Evolutionary conservation across 2,113 vertebrate species (phyloP).

Genomic region (Xyrauchen texanus): DNA sequence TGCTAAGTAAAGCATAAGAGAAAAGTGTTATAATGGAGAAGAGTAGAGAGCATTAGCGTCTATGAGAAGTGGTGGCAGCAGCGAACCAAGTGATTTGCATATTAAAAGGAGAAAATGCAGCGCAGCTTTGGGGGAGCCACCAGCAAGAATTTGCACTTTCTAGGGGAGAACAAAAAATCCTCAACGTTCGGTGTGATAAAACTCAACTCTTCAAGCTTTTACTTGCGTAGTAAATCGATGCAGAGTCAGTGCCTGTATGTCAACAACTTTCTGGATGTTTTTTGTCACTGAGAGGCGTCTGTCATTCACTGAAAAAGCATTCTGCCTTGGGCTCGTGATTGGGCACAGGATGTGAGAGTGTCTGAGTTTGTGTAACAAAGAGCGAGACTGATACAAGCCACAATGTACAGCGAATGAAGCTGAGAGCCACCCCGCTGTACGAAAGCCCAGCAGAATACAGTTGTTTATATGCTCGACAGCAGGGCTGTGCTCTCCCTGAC

Average conservation of each 20-base stretch:
- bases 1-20: conserved; percentile 48
- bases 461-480: conserved; percentile 54
- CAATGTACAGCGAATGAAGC: conserved; percentile 32
- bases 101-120: conserved; percentile 48
- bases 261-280: conserved; percentile 41
- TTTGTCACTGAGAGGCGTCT: conserved; percentile 49
- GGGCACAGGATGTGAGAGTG: conserved; percentile 29
- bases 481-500: conserved; percentile 53
- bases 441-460: conserved; percentile 52
- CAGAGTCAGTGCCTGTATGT: conserved; percentile 36
- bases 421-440: conserved; percentile 17
- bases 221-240: conserved; percentile 51
- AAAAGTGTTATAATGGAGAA: conserved; percentile 7
- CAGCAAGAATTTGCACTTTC: conserved; percentile 49
- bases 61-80: conserved; percentile 9
- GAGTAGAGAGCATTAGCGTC: neutral
- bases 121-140: conserved; percentile 51
- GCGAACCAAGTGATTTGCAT: conserved; percentile 45
- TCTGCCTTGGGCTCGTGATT: conserved; percentile 23
- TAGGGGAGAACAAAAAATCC: too few relatives aligned
- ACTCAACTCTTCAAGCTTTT: conserved; percentile 28
- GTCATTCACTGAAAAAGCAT: conserved; percentile 40
- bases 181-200: conserved; percentile 34
- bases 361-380: conserved; percentile 2
- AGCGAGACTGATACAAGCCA: conserved; percentile 13